Percentiles rank a stretch among this genome's conserved stretches.
Evolutionary conservation across 1,140 invertebrate species (phyloP).

Genomic region (Arion vulgaris): DNA sequence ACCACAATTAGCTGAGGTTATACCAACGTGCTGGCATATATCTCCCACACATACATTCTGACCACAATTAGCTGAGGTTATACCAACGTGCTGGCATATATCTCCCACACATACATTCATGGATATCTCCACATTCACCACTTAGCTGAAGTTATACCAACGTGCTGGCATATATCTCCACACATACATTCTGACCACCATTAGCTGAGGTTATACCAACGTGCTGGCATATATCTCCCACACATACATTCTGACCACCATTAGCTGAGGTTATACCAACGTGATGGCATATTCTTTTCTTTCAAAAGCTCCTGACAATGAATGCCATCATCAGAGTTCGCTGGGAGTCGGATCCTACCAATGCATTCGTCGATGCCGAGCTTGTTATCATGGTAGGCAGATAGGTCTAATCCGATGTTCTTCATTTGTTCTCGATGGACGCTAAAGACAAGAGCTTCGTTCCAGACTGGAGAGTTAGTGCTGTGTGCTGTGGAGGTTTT

Average conservation of each 20-base stretch:
- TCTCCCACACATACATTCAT: too few species aligned
- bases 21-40: too few species aligned
- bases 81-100: conserved; percentile 53
- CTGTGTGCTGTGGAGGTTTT: conserved; percentile 64
- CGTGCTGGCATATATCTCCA: too few species aligned
- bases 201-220: too few species aligned
- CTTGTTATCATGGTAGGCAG: conserved; percentile 68
- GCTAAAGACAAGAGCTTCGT: conserved; percentile 67
- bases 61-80: too few species aligned
- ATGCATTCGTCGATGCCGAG: conserved; percentile 67
- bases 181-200: too few species aligned
- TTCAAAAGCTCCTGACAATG: conserved; percentile 65
- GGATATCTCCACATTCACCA: too few species aligned
- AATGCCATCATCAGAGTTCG: conserved; percentile 58
- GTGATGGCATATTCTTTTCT: conserved; percentile 52
- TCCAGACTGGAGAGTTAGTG: conserved; percentile 61
- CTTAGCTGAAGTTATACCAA: too few species aligned
- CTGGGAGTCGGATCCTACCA: conserved; percentile 59
- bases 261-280: conserved; percentile 59
- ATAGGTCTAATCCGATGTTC: conserved; percentile 59
- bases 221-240: too few species aligned
- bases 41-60: too few species aligned
- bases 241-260: too few species aligned
- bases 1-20: too few species aligned
- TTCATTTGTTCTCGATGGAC: conserved; percentile 68